Percentiles rank a stretch among this genome's conserved stretches.
These are phyloP conservation scores for Hydrozoanthus gracilis DNA, from an alignment of 92 coral and sea anemone species.

Conservation along the genomic window DNA sequence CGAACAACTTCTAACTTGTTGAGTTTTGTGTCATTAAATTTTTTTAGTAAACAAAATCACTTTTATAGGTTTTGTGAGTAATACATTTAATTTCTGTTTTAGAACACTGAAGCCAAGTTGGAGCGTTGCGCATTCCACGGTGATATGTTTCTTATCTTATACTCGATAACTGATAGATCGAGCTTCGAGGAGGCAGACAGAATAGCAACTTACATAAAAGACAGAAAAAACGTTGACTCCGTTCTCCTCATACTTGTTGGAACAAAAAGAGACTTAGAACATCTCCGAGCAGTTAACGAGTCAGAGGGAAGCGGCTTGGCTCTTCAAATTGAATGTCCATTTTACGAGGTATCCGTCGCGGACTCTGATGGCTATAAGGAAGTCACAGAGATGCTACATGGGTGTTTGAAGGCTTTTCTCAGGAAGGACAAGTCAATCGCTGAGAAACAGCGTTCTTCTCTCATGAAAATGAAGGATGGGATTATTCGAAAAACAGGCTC, in stretches of 20 bases:
- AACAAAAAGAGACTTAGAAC: slow-evolving; percentile 90
- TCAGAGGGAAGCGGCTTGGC: slow-evolving; percentile 84
- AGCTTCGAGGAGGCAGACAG: slow-evolving; percentile 86
- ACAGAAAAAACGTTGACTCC: slow-evolving; percentile 74
- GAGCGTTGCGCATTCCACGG: slow-evolving; percentile 76
- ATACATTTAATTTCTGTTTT: not conserved
- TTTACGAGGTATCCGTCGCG: slow-evolving; percentile 87
- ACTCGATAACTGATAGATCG: slow-evolving; percentile 85
- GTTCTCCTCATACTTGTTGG: slow-evolving; percentile 74
- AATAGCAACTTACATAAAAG: slow-evolving; percentile 76
- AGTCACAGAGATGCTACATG: slow-evolving; percentile 66
- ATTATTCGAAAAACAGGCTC: slow-evolving; percentile 78
- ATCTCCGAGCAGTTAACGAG: slow-evolving; percentile 84
- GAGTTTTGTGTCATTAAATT: too few species aligned
- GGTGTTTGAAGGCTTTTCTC: slow-evolving; percentile 56
- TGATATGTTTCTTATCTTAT: slow-evolving; percentile 81
- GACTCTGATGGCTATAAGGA: slow-evolving; percentile 88
- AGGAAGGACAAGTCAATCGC: slow-evolving; percentile 57
- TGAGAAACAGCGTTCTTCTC: slow-evolving; percentile 67
- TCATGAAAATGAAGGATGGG: slow-evolving; percentile 86
- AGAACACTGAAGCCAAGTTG: slow-evolving; percentile 85
- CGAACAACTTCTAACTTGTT: too few species aligned
- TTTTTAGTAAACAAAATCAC: not conserved
- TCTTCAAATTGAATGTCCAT: slow-evolving; percentile 84
- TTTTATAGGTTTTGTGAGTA: not conserved